Conservation (phyloP, 2,888 invertebrate genomes). For the Acrocyrtus sp. region DNA sequence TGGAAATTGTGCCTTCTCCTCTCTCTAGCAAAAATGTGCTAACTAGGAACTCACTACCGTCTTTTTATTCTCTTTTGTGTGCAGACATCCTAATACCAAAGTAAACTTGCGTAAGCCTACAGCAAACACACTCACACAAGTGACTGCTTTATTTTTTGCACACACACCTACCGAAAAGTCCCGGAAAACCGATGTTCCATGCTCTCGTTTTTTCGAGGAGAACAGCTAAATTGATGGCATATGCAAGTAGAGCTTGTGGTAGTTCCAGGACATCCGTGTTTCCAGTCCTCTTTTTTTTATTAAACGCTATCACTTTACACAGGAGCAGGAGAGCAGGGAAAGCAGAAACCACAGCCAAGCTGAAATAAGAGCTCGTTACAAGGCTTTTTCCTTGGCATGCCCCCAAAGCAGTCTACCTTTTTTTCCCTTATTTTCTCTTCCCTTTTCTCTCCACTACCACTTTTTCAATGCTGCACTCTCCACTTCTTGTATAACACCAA, state of each 20-base stretch:
- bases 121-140: not conserved
- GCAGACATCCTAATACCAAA: not conserved
- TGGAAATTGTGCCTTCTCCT: conserved; percentile 1
- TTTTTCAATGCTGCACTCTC: too few relatives aligned
- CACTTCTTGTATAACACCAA: too few relatives aligned
- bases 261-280: conserved; percentile 41
- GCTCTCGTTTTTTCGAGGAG: too few relatives aligned
- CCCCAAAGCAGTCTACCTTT: not conserved
- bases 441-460: too few relatives aligned
- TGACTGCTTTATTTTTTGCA: not conserved
- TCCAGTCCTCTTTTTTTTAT: too few relatives aligned
- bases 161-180: not conserved
- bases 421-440: not conserved
- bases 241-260: conserved; percentile 21
- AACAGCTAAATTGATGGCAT: conserved; percentile 8
- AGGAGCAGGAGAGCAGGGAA: too few relatives aligned
- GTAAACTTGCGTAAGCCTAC: not conserved
- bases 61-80: not conserved
- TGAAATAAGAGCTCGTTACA: too few relatives aligned
- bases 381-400: too few relatives aligned
- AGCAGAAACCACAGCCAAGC: too few relatives aligned
- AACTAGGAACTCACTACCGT: too few relatives aligned
- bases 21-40: not conserved
- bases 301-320: too few relatives aligned
- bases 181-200: not conserved